phyloP scores from a whole-genome alignment of 2,888 invertebrate species.

The Stenodera caucasica region DNA sequence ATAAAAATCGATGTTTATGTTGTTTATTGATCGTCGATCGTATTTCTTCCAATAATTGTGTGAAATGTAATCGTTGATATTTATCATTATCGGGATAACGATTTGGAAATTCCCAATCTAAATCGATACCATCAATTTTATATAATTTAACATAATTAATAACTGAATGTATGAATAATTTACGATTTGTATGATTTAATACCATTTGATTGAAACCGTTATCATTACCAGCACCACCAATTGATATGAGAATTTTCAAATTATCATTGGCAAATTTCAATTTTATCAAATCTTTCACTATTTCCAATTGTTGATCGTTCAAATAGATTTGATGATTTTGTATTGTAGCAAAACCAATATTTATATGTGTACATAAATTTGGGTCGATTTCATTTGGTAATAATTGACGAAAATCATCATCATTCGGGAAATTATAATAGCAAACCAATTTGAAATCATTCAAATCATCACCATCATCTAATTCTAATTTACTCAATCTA shows the following conservation, averaged over 20 bases:
- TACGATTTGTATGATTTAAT: constrained; percentile 68
- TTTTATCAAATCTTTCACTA: constrained; percentile 41
- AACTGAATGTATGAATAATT: constrained; percentile 61
- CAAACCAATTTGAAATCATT: constrained; percentile 59
- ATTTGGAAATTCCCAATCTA: constrained; percentile 89
- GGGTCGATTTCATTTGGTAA: constrained; percentile 62
- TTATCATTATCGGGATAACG: constrained; percentile 45
- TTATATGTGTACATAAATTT: constrained; percentile 80
- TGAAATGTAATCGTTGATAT: constrained; percentile 72
- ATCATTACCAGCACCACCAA: constrained; percentile 66
- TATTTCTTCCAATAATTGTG: constrained; percentile 73
- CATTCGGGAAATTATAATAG: constrained; percentile 67
- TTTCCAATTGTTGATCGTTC: constrained; percentile 49
- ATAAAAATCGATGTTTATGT: constrained; percentile 62
- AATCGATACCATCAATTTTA: constrained; percentile 70
- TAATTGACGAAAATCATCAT: constrained; percentile 31
- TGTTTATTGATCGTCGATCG: constrained; percentile 65
- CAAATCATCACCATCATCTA: neutral
- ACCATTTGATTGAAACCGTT: constrained; percentile 75
- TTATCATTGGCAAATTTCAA: constrained; percentile 65
- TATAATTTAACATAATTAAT: constrained; percentile 59
- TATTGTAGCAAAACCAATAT: constrained; percentile 73
- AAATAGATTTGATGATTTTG: constrained; percentile 64
- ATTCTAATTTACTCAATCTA: neutral
- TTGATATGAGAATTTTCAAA: constrained; percentile 76